phyloP scores from a whole-genome alignment of 2,888 invertebrate species.

The Brenthis daphne region DNA sequence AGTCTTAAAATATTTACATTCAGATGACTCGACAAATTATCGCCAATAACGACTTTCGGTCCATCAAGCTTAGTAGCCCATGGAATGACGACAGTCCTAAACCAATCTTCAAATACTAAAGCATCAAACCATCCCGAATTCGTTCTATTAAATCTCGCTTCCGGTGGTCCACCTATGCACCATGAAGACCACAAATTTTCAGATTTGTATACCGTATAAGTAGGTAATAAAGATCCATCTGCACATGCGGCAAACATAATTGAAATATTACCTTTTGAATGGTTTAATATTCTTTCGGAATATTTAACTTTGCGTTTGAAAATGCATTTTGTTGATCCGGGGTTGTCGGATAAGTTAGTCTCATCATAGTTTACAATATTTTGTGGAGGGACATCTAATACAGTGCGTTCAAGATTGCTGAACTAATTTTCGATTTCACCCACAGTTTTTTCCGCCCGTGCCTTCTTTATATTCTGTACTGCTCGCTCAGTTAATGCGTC shows the following conservation, averaged over 20 bases:
- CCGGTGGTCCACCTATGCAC: constrained; percentile 34
- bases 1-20: constrained; percentile 30
- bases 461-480: constrained; percentile 33
- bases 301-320: constrained; percentile 30
- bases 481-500: constrained; percentile 20
- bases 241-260: constrained; percentile 36
- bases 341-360: constrained; percentile 39
- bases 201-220: constrained; percentile 12
- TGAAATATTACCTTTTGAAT: constrained; percentile 31
- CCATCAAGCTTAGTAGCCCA: constrained; percentile 33
- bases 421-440: constrained; percentile 22
- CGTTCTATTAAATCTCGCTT: constrained; percentile 40
- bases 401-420: constrained; percentile 27
- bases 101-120: constrained; percentile 41
- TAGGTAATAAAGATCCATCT: constrained; percentile 30
- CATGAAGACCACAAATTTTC: not conserved
- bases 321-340: constrained; percentile 37
- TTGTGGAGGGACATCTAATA: constrained; percentile 5
- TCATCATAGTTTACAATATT: constrained; percentile 41
- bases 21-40: constrained; percentile 34
- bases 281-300: constrained; percentile 24
- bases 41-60: constrained; percentile 34
- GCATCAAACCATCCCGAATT: constrained; percentile 43
- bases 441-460: constrained; percentile 35
- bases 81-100: constrained; percentile 38